These are phyloP conservation scores for Struthio camelus DNA, from an alignment of 2,113 vertebrate species.

Conservation along the genomic window DNA sequence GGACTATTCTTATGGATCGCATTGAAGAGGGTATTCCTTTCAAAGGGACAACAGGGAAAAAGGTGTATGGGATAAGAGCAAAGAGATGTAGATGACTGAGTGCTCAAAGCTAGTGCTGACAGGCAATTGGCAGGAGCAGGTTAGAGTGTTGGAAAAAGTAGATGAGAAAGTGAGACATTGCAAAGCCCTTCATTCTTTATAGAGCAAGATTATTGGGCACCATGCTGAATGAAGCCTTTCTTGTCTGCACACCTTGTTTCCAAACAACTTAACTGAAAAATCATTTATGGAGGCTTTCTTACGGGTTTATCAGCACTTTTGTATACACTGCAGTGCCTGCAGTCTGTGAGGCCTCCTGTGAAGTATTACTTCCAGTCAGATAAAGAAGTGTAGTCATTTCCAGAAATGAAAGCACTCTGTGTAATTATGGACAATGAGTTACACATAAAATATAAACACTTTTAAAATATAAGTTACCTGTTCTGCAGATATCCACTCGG, in stretches of 20 bases:
- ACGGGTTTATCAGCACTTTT: neutral
- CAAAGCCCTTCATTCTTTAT: neutral
- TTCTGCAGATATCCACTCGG: neutral
- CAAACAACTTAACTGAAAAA: neutral
- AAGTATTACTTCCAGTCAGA: neutral
- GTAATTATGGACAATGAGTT: conserved; percentile 27
- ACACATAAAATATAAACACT: conserved; percentile 26
- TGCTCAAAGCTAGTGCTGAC: neutral
- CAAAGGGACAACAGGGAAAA: neutral
- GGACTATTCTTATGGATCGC: neutral
- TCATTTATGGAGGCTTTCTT: conserved; percentile 1
- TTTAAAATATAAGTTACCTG: conserved; percentile 24
- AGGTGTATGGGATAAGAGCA: neutral
- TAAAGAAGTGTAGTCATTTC: conserved; percentile 27
- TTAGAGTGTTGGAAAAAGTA: neutral
- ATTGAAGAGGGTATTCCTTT: neutral
- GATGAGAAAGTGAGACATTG: neutral
- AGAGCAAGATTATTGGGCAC: neutral
- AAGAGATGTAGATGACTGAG: neutral
- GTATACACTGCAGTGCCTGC: neutral
- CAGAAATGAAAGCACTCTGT: conserved; percentile 48
- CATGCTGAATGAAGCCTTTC: neutral
- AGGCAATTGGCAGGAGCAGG: neutral
- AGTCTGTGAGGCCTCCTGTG: neutral
- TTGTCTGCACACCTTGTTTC: neutral